Base-by-base conservation (phyloP, 2,113 vertebrate genomes). In the Periophthalmus modestus region DNA sequence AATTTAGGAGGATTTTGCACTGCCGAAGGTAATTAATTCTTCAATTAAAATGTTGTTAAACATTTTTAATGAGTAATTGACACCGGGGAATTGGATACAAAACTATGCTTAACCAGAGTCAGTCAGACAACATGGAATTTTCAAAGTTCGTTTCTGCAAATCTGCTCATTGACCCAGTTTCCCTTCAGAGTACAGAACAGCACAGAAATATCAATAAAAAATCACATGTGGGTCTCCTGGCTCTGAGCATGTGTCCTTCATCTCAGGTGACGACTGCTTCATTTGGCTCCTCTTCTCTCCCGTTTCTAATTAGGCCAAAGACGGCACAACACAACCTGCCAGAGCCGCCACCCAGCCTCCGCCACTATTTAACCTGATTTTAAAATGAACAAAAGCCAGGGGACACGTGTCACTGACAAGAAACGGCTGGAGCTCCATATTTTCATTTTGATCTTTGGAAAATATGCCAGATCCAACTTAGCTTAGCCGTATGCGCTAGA, bases 41-140 rank as follows among this genome's bases (percentile, higher is more conserved):
- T 94, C 94, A 94, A 94, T 94, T 94, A 94, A 94, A 94, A 94
- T 94, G 94, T 94, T 94, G 94, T 94, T 94, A 93, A 94, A 94
- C 93, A 94, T 94, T 94, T 94, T 93, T 94, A 94, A 94, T 94
- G 93, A 94, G 93, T 89, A 93, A 91, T 88, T 82, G 92, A 89
- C 94, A 91, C 91, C 34, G 71, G 94, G 93, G 93, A 93, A 88
- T 90, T 79, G 79, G 83, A 90, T 82, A 92, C 90, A 92, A 90
- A 93, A 94, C 91, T 92, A 91, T 90, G 92, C 92, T 93, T 93
- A 93, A 92, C 83, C 87, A 90, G 89, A 90, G 85, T 85, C 79
- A 89, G 88, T 88, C 84, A 91, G 89, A 91, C 90, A 92, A 93
- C 87, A 89, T 77, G 65, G 81, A 83, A 84, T 75, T 90, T 91